These are phyloP conservation scores for Aphaenogaster ashmeadi DNA, from an alignment of 1,140 invertebrate genomes.

Conservation along the genomic window DNA sequence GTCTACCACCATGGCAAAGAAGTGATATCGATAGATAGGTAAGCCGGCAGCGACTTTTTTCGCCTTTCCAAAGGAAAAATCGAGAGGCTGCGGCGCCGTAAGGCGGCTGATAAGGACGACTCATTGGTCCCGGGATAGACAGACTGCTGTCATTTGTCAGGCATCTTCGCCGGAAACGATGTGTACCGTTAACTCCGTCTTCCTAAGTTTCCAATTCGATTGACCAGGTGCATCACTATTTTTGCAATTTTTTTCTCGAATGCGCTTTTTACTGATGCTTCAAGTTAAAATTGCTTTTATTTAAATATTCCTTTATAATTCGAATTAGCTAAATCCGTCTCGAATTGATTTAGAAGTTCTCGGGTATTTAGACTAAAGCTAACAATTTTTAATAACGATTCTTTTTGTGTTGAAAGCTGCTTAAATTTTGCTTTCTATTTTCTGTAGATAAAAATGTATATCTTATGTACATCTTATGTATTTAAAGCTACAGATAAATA, in stretches of 20 bases:
- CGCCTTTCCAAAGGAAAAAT: slow-evolving; percentile 69
- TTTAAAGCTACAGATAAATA: not conserved
- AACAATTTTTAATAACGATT: not conserved
- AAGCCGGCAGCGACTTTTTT: slow-evolving; percentile 69
- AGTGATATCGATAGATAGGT: slow-evolving; percentile 78
- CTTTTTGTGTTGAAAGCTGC: not conserved
- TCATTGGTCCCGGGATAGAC: slow-evolving; percentile 79
- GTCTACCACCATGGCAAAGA: slow-evolving; percentile 79
- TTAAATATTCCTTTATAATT: not conserved
- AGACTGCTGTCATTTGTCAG: slow-evolving; percentile 81
- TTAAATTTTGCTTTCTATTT: not conserved
- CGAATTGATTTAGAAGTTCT: not conserved
- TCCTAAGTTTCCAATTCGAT: slow-evolving; percentile 62
- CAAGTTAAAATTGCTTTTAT: slow-evolving; percentile 9
- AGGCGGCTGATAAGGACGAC: slow-evolving; percentile 77
- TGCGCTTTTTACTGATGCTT: not conserved
- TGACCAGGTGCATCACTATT: slow-evolving; percentile 56
- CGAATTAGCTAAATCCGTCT: not conserved
- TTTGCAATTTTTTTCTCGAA: slow-evolving; percentile 35
- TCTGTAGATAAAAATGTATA: not conserved
- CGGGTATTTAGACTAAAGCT: not conserved
- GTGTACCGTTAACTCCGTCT: slow-evolving; percentile 58
- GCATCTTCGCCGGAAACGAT: slow-evolving; percentile 55
- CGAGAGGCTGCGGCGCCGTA: slow-evolving; percentile 67
- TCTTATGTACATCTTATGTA: not conserved